Conservation (phyloP, 2,888 invertebrate genomes). For the Clepsis dumicolana region DNA sequence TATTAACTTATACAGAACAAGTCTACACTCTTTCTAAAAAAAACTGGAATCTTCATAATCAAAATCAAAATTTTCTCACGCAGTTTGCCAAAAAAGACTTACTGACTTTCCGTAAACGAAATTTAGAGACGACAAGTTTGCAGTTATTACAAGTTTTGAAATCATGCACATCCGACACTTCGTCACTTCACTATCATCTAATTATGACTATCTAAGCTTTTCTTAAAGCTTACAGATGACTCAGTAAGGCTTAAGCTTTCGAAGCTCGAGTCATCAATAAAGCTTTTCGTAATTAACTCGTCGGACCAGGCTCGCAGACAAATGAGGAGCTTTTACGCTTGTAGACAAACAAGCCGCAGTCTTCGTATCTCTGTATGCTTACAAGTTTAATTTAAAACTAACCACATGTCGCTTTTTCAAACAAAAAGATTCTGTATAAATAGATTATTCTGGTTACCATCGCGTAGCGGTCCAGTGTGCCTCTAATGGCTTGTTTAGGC, state of each 20-base stretch:
- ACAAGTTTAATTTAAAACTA: slow-evolving; percentile 10
- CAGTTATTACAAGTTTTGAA: too few relatives aligned
- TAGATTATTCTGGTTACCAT: slow-evolving; percentile 34
- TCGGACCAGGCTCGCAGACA: slow-evolving; percentile 19
- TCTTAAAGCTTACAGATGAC: slow-evolving; percentile 12
- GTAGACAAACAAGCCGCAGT: slow-evolving; percentile 12
- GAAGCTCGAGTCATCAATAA: slow-evolving; percentile 1
- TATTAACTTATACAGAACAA: neutral
- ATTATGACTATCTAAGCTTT: slow-evolving; percentile 5
- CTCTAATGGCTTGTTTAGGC: too few relatives aligned
- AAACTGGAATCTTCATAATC: too few relatives aligned
- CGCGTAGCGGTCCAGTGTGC: neutral
- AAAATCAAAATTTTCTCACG: too few relatives aligned
- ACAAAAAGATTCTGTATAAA: slow-evolving; percentile 38
- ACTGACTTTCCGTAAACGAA: too few relatives aligned
- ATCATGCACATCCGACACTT: too few relatives aligned
- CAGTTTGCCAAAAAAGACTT: too few relatives aligned
- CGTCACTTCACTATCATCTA: too few relatives aligned
- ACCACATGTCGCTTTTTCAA: slow-evolving; percentile 35
- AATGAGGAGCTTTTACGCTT: slow-evolving; percentile 13
- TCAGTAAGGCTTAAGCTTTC: slow-evolving; percentile 5
- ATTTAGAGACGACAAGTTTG: too few relatives aligned
- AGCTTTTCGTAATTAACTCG: slow-evolving; percentile 4
- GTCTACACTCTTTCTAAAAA: neutral
- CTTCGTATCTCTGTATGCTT: neutral